Conservation (phyloP, 92 coral and sea anemone species). For the Hydrozoanthus gracilis region DNA sequence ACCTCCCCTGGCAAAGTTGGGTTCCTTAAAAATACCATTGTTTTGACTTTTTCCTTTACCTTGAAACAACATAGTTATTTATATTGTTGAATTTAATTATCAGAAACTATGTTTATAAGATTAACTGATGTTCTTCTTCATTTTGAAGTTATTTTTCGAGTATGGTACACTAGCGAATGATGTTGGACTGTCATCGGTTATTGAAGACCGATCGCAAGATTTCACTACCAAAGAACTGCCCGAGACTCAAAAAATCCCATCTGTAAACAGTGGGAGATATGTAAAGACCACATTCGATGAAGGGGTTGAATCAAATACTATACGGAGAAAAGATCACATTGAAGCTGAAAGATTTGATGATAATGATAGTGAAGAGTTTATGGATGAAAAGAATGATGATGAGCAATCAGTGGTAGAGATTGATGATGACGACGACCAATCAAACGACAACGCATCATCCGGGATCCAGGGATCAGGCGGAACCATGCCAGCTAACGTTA, state of each 20-base stretch:
- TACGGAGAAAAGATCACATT: conserved; percentile 17
- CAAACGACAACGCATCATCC: not conserved
- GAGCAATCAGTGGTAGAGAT: not conserved
- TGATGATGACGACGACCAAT: not conserved
- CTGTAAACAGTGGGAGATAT: not conserved
- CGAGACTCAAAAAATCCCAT: conserved; percentile 29
- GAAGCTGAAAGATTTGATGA: conserved; percentile 20
- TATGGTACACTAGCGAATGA: conserved; percentile 20
- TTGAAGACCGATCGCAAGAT: conserved; percentile 43
- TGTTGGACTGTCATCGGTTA: not conserved
- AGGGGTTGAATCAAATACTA: not conserved
- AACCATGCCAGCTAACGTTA: not conserved
- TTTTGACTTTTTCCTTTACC: no score
- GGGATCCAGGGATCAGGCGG: conserved; percentile 22
- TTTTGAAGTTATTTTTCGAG: conserved; percentile 4
- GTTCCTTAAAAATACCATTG: no score
- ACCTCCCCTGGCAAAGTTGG: no score
- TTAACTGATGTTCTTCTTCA: no score
- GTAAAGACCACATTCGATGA: not conserved
- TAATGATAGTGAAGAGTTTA: not conserved
- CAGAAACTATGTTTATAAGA: no score
- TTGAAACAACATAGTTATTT: no score
- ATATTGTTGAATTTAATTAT: no score
- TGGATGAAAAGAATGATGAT: conserved; percentile 14
- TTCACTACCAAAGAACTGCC: conserved; percentile 39